phyloP scores from a whole-genome alignment of 2,888 invertebrate genomes.

The Drosophila gaucha region DNA sequence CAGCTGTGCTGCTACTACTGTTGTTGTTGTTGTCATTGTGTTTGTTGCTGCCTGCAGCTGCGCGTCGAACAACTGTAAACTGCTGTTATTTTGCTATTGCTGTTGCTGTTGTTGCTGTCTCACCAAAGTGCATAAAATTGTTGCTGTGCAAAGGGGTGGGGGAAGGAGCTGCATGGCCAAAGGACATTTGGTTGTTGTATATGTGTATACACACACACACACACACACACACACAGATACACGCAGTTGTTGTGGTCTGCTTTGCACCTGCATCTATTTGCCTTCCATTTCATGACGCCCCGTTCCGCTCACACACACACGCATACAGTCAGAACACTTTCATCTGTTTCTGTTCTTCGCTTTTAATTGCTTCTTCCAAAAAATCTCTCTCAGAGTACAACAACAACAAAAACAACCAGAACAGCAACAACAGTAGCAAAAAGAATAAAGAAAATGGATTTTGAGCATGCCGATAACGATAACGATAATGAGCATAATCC shows the following conservation, averaged over 20 bases:
- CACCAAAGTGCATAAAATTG: constrained; percentile 38
- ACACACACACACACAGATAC: constrained; percentile 15
- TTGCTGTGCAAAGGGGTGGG: constrained; percentile 25
- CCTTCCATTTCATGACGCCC: constrained; percentile 32
- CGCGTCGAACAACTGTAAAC: constrained; percentile 55
- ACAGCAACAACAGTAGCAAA: constrained; percentile 24
- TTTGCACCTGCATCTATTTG: constrained; percentile 48
- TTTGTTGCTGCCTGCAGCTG: constrained; percentile 51
- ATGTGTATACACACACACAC: constrained; percentile 4
- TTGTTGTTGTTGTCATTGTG: constrained; percentile 28
- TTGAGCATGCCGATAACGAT: constrained; percentile 62
- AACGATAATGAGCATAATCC: constrained; percentile 73
- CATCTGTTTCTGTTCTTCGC: constrained; percentile 44
- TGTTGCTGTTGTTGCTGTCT: constrained; percentile 30
- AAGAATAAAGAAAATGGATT: constrained; percentile 34
- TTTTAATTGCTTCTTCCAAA: constrained; percentile 52
- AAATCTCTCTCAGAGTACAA: constrained; percentile 51
- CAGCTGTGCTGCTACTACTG: constrained; percentile 41
- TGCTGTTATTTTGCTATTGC: constrained; percentile 19
- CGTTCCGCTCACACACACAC: constrained; percentile 5
- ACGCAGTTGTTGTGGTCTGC: constrained; percentile 38
- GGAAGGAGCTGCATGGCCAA: constrained; percentile 1
- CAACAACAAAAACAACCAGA: constrained; percentile 28
- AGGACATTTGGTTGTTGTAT: constrained; percentile 28
- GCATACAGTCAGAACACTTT: constrained; percentile 15